Evolutionary conservation across 1,140 invertebrate genomes (phyloP).

Genomic region (Ruditapes philippinarum): DNA sequence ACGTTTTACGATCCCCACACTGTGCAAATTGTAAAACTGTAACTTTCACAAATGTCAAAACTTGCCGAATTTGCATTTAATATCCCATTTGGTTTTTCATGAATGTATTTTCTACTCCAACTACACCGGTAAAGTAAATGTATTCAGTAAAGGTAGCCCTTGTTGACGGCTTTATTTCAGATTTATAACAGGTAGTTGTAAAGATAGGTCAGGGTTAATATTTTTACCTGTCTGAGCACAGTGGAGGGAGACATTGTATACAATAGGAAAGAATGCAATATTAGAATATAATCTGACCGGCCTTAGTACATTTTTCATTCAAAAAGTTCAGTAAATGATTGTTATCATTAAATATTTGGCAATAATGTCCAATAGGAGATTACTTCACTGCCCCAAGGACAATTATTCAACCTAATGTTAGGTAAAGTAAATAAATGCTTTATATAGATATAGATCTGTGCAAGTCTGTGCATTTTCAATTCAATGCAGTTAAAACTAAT

Average conservation of each 20-base stretch:
- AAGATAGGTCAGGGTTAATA: conserved; percentile 1
- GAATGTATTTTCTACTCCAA: neutral
- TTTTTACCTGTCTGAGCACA: conserved; percentile 18
- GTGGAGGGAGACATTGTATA: neutral
- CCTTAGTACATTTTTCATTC: neutral
- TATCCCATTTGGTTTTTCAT: conserved; percentile 14
- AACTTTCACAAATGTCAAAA: conserved; percentile 23
- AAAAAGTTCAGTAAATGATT: neutral
- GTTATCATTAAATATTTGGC: neutral
- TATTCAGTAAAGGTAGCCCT: neutral
- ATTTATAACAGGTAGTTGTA: neutral
- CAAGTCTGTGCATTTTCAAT: too few relatives aligned
- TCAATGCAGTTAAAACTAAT: too few relatives aligned
- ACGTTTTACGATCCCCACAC: neutral
- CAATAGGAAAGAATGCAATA: neutral
- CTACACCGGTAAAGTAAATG: conserved; percentile 1
- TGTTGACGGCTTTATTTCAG: neutral
- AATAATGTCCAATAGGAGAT: neutral
- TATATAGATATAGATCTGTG: too few relatives aligned
- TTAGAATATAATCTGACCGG: neutral
- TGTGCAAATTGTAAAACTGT: conserved; percentile 13
- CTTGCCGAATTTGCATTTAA: conserved; percentile 26
- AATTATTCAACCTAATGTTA: neutral
- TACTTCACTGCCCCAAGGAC: neutral
- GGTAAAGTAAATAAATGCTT: too few relatives aligned